A percentile compares a stretch with the other conserved stretches of the same genome.
These are phyloP conservation scores for Neocloeon triangulifer DNA, from an alignment of 1,140 invertebrate genomes.

Conservation along the genomic window DNA sequence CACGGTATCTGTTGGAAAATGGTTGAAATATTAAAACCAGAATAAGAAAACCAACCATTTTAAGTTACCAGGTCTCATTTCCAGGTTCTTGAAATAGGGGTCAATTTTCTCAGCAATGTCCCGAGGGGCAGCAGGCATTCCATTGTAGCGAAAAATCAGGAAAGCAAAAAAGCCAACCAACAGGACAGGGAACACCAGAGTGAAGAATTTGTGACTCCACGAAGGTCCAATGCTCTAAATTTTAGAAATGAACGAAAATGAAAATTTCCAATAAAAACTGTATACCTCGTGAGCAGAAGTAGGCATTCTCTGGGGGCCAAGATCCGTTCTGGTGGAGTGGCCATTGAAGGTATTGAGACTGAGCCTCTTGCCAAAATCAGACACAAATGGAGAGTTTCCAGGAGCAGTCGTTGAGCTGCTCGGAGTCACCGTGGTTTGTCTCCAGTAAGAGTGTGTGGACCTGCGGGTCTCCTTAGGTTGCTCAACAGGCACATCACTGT, in stretches of 20 bases:
- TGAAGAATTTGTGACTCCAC: constrained; percentile 1
- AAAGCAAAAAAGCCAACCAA: too few relatives aligned
- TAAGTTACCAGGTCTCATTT: too few relatives aligned
- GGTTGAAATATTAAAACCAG: too few relatives aligned
- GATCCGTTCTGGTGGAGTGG: too few relatives aligned
- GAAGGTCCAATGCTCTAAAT: constrained; percentile 3
- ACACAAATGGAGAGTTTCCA: constrained; percentile 8
- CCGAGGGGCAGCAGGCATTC: not conserved
- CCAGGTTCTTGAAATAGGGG: too few relatives aligned
- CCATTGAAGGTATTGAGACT: not conserved
- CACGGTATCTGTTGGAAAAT: constrained; percentile 8
- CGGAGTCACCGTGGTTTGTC: not conserved
- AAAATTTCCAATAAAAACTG: too few relatives aligned
- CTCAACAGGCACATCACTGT: constrained; percentile 5
- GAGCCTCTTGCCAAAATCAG: constrained; percentile 8
- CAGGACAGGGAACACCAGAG: constrained; percentile 3
- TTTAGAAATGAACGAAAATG: constrained; percentile 3
- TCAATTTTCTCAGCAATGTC: not conserved
- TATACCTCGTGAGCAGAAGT: not conserved
- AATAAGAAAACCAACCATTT: too few relatives aligned
- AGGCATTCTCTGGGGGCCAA: not conserved
- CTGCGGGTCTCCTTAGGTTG: not conserved
- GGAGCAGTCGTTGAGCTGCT: constrained; percentile 1
- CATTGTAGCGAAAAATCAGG: not conserved
- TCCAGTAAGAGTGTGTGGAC: not conserved